phyloP scores from a whole-genome alignment of 2,888 invertebrate species.

The Galerucella pusilla region DNA sequence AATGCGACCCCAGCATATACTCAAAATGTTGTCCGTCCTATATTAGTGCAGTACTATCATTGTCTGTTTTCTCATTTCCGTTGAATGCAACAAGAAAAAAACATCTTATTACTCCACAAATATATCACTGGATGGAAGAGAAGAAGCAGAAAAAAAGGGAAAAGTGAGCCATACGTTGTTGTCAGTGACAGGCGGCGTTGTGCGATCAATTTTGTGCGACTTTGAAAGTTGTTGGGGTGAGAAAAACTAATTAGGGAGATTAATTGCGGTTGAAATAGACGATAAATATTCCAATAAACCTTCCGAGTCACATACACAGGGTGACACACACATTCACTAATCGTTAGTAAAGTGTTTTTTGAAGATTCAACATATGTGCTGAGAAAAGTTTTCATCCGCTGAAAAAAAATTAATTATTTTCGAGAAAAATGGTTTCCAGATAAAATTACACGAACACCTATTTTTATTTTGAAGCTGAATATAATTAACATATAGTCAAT shows the following conservation, averaged over 20 bases:
- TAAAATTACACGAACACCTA: no score
- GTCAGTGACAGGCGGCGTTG: constrained; percentile 61
- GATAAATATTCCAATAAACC: constrained; percentile 62
- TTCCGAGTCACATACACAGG: constrained; percentile 20
- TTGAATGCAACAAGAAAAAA: constrained; percentile 23
- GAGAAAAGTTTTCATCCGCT: no score
- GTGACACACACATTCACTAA: not conserved
- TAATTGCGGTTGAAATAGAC: constrained; percentile 58
- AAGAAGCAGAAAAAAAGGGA: constrained; percentile 36
- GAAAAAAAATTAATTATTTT: no score
- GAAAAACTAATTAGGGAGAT: constrained; percentile 65
- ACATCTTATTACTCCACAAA: constrained; percentile 35
- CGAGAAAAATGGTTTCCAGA: no score
- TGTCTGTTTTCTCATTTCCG: constrained; percentile 1
- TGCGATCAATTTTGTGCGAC: constrained; percentile 62
- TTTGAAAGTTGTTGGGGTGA: constrained; percentile 60
- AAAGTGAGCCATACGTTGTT: constrained; percentile 56
- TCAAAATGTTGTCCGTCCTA: not conserved
- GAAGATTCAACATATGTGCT: not conserved
- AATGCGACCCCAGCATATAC: no score
- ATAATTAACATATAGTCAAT: no score
- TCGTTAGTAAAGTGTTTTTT: not conserved
- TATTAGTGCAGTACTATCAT: not conserved
- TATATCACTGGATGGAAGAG: constrained; percentile 33
- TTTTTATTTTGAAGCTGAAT: no score